These are phyloP conservation scores for Steinernema feltiae DNA, from an alignment of 1,140 invertebrate species.

Conservation along the genomic window DNA sequence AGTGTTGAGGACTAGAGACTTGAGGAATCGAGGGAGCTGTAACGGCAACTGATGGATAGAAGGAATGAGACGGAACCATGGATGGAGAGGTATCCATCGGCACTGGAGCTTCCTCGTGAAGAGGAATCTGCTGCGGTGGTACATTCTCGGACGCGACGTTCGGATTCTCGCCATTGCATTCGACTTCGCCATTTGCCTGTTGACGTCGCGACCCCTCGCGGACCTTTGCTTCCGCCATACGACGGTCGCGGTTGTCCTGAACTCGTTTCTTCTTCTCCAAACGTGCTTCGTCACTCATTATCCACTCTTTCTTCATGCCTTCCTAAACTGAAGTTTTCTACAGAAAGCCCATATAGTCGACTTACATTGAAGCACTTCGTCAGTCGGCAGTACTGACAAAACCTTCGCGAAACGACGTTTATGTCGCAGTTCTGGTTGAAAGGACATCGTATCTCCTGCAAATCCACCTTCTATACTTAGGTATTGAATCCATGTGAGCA, in stretches of 20 bases:
- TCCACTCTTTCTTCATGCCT: conserved; percentile 94
- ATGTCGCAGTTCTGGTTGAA: conserved; percentile 87
- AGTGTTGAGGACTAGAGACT: conserved; percentile 1
- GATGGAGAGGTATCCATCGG: too few relatives aligned
- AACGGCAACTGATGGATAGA: neutral
- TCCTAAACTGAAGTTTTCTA: conserved; percentile 58
- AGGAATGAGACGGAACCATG: neutral
- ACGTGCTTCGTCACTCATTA: conserved; percentile 93
- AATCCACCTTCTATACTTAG: conserved; percentile 38
- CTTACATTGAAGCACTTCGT: conserved; percentile 75
- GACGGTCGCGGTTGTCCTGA: conserved; percentile 73
- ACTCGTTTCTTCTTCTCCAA: conserved; percentile 82
- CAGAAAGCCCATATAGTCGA: neutral
- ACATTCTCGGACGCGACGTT: too few relatives aligned
- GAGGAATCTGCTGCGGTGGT: too few relatives aligned
- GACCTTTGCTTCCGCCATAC: conserved; percentile 62
- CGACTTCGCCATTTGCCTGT: conserved; percentile 52
- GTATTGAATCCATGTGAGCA: conserved; percentile 32
- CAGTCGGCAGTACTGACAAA: conserved; percentile 89
- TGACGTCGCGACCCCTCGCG: neutral
- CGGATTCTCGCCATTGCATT: conserved; percentile 8
- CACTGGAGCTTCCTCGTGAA: conserved; percentile 16
- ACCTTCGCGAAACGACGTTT: conserved; percentile 80
- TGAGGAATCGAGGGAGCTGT: neutral
- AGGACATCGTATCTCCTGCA: conserved; percentile 83